Evolutionary conservation across 2,113 vertebrate species (phyloP).

Genomic region (Apteryx mantelli): DNA sequence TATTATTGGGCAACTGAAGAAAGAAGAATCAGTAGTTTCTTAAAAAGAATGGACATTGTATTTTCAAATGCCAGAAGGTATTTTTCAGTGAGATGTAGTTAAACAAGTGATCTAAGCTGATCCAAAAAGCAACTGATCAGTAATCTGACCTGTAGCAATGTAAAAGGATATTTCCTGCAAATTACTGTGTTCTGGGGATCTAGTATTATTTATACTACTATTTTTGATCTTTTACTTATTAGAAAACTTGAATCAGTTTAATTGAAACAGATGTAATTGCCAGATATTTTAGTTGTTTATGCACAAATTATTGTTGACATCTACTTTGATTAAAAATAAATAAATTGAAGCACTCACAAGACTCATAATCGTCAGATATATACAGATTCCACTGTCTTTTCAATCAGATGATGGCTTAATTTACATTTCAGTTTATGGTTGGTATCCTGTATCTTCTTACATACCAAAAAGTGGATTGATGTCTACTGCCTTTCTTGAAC

Average conservation of each 20-base stretch:
- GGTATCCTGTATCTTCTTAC: background rate
- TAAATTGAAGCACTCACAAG: background rate
- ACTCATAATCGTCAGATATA: background rate
- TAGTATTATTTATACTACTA: background rate
- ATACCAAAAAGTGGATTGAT: background rate
- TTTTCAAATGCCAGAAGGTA: background rate
- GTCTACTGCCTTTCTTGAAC: background rate
- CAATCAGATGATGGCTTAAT: background rate
- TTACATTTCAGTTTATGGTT: background rate
- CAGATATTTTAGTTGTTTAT: background rate
- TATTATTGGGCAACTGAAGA: background rate
- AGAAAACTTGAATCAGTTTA: background rate
- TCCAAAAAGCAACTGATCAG: background rate
- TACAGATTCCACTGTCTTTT: background rate
- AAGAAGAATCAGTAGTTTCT: background rate
- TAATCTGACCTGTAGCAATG: background rate
- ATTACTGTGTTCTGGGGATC: background rate
- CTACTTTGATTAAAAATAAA: background rate
- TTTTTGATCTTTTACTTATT: background rate
- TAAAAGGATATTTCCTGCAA: background rate
- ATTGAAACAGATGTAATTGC: conserved; percentile 2
- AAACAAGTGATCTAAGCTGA: background rate
- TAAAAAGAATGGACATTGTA: background rate
- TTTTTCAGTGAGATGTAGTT: background rate
- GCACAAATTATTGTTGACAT: background rate